These are phyloP conservation scores for Geophilus truncorum DNA, from an alignment of 2,888 invertebrate genomes.

Conservation along the genomic window DNA sequence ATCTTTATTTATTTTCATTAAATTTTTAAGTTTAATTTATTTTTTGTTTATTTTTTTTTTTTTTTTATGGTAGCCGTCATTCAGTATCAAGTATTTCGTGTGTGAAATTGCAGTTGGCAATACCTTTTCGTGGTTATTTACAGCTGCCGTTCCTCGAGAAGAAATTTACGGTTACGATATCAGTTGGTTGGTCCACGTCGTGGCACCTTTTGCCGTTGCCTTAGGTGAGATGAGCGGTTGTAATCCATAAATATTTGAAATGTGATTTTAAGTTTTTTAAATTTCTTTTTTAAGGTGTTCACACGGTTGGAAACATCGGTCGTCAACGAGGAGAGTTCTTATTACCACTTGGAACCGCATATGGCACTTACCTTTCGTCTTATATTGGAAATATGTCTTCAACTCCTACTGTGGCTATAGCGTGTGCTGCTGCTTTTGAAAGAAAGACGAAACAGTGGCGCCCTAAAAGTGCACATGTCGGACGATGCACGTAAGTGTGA, in stretches of 20 bases:
- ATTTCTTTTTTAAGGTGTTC: constrained; percentile 61
- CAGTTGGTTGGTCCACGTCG: not conserved
- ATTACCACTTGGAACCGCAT: constrained; percentile 60
- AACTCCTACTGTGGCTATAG: not conserved
- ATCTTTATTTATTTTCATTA: not conserved
- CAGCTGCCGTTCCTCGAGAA: not conserved
- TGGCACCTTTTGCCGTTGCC: not conserved
- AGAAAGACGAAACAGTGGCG: not conserved
- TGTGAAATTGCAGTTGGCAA: not conserved
- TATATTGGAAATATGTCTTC: not conserved
- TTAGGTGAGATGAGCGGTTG: not conserved
- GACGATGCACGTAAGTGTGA: not conserved
- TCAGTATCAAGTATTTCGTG: not conserved
- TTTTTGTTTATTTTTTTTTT: not conserved
- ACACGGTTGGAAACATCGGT: constrained; percentile 86
- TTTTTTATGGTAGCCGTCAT: not conserved
- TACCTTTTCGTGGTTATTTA: not conserved
- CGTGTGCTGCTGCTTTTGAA: not conserved
- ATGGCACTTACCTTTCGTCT: not conserved
- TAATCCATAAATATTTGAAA: no score
- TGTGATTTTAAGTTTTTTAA: no score
- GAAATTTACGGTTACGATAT: not conserved
- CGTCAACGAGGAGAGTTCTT: constrained; percentile 68
- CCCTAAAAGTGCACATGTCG: not conserved
- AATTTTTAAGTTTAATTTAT: not conserved